Percentiles rank a stretch among this genome's conserved stretches.
phyloP scores from a whole-genome alignment of 2,113 vertebrate genomes.

The Lonchura striata region DNA sequence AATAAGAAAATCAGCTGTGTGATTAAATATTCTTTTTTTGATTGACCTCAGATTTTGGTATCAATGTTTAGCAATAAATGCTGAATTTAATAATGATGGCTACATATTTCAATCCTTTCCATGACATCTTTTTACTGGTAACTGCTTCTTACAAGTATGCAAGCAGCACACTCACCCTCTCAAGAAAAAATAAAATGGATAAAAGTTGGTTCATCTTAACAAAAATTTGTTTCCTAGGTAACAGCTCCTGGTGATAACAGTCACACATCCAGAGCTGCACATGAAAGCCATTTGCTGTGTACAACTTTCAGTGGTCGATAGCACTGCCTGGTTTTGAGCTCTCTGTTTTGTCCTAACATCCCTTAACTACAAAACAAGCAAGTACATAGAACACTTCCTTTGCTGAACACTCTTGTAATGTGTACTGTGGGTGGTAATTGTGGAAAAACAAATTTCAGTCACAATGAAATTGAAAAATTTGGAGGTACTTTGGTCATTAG shows the following conservation, averaged over 20 bases:
- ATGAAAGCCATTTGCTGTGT: not conserved
- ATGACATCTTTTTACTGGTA: not conserved
- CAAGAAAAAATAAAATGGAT: not conserved
- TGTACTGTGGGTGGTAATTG: not conserved
- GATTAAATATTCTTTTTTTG: not conserved
- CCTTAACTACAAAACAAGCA: not conserved
- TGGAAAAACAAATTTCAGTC: not conserved
- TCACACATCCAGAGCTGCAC: not conserved
- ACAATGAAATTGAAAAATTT: not conserved
- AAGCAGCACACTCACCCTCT: not conserved
- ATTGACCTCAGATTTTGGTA: not conserved
- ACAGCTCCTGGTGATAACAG: not conserved
- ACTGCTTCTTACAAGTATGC: not conserved
- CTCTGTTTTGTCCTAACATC: not conserved
- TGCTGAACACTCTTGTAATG: not conserved
- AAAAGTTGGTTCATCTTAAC: not conserved
- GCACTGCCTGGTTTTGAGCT: not conserved
- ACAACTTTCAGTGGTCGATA: not conserved
- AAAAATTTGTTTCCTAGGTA: constrained; percentile 41
- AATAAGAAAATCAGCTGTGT: not conserved
- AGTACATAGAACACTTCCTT: not conserved
- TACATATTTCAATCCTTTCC: not conserved
- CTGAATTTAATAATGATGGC: not conserved
- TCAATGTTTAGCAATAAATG: not conserved
- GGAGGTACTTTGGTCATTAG: not conserved